Base-by-base conservation (phyloP, 2,888 invertebrate species). In the Pammene aurita region DNA sequence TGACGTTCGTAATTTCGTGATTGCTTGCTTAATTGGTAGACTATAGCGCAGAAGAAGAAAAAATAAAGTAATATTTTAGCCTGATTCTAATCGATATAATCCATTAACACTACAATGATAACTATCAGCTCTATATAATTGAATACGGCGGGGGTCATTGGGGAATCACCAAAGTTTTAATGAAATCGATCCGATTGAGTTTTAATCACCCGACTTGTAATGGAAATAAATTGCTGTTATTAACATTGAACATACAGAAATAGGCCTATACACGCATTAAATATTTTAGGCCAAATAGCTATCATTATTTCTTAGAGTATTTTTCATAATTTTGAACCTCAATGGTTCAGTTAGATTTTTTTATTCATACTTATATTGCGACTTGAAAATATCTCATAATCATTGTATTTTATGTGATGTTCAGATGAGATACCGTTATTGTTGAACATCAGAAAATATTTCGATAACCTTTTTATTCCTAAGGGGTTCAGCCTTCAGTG, bases 391-490 rank as follows among this genome's bases (percentile, higher is more conserved):
- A n/a, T n/a, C n/a, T n/a, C n/a, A 26, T 26, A 26, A 26, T 60
- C 65, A 60, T 65, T 42, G 58, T 60, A 65, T 65, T 69, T 60
- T 65, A 65, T 60, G 60, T 14, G 65, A 69, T 69, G 64, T 58
- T 58, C 10, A 38, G 69, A 69, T 65, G 65, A 69, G 74, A 78
- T 76, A 78, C 78, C 80, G 83, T 79, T 81, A 84, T 84, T 80
- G 80, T 77, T 64, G 77, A 74, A 79, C 81, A 85, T 82, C 82
- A 82, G 83, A 86, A 84, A 82, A 81, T 85, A 84, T 84, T 84
- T 83, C 80, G 78, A 84, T 83, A 82, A 80, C 83, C 82, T 80
- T 85, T 85, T 85, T 83, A 82, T 84, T 84, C 83, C 78, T 75
- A 75, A 76, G 74, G 76, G 80, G 72, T 76, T 71, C 74, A 77